Base-by-base conservation (phyloP, 2,797 vertebrate genomes). In the Epinephelus malabaricus region DNA sequence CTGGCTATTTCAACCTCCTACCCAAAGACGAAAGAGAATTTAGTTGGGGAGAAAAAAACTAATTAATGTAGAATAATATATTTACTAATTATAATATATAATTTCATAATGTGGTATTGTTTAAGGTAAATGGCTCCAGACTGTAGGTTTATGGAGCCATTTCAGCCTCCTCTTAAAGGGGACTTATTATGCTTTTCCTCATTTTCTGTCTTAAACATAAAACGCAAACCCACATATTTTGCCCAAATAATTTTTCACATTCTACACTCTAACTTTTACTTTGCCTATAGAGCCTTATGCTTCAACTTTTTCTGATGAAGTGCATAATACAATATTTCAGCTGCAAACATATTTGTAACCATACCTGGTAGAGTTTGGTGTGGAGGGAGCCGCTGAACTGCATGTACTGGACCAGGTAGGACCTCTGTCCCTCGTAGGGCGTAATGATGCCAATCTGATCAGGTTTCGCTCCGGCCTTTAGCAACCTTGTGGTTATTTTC, bases 391-490 rank as follows among this genome's bases (percentile, higher is more conserved):
- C 98, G 0, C 98, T 99, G 92, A 99, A 99, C 85, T 99, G 98
- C 98, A 99, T 99, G 94, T 99, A 99, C 86, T 99, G 98, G 89
- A 99, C 98, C 92, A 99, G 92, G 85, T 99, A 99, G 6, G 98
- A 99, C 51, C 98, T 94, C 81, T 98, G 97, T 1, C 97, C 98
- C 84, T 98, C 97, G 0, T 98, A 99, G 0, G 98, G 98, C 0
- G 98, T 98, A 83, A 99, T 99, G 84, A 99, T 98, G 61, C 98
- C 98, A 0, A 99, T 99, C 94, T 99, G 98, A 87, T 98, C 97
- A 0, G 97, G 98, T 82, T 98, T 99, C 55, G 98, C 98, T 0
- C 98, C 98, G 0, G 97, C 98, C 87, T 99, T 99, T 67, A 99
- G 77, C 38, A 99, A 90, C 78, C 97, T 96, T 0, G 98, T 99